Evolutionary conservation across 2,888 invertebrate species (phyloP).

Genomic region (Heteropelma amictum): DNA sequence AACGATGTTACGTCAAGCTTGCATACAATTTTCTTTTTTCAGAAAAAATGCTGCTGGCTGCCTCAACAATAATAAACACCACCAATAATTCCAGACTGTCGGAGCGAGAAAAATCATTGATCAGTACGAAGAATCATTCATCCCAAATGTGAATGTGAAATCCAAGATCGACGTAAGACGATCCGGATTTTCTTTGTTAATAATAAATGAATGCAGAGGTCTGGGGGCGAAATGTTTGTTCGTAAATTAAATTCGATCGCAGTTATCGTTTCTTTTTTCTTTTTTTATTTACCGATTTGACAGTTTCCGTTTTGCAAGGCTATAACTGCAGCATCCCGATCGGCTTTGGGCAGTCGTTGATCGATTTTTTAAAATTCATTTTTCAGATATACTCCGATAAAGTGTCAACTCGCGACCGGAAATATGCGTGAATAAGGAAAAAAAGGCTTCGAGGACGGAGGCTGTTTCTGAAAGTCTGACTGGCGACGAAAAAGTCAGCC

Average conservation of each 20-base stretch:
- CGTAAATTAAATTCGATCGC: background rate
- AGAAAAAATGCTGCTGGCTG: background rate
- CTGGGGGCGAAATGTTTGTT: background rate
- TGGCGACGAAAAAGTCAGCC: too few relatives aligned
- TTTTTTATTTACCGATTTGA: constrained; percentile 10
- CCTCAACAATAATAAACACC: background rate
- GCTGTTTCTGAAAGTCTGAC: too few relatives aligned
- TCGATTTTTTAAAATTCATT: background rate
- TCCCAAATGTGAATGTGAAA: too few relatives aligned
- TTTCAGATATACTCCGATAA: too few relatives aligned
- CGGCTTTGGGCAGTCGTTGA: background rate
- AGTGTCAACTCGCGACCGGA: too few relatives aligned
- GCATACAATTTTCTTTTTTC: background rate
- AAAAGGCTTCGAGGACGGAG: too few relatives aligned
- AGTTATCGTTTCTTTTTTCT: background rate
- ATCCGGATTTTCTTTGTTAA: too few relatives aligned
- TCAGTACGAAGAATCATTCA: background rate
- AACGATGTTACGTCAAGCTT: background rate
- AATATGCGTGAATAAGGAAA: too few relatives aligned
- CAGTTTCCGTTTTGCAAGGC: constrained; percentile 1
- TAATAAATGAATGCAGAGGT: too few relatives aligned
- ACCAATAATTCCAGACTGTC: too few relatives aligned
- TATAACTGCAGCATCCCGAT: background rate
- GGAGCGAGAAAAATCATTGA: background rate
- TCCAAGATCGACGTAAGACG: too few relatives aligned